Evolutionary conservation across 2,888 invertebrate genomes (phyloP), one percentile per base, ranked within the genome.

Genomic region (Troides aeacus): DNA sequence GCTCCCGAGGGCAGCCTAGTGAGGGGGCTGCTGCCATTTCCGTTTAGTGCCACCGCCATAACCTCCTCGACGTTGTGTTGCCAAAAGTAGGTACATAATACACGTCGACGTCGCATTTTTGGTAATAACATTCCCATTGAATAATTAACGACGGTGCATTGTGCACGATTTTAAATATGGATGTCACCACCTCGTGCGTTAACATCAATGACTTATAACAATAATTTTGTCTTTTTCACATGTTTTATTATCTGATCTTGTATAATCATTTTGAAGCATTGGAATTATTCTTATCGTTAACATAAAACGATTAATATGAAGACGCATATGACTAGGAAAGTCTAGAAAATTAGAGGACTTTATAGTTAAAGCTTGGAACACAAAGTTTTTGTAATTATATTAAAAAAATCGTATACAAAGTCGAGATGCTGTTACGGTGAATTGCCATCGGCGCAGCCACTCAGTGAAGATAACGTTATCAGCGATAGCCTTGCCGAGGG

Each of bases 381-480:
- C 12, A 10, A 23, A 23, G 15, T 5, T 58, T 58, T 4, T 23
- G n/a, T 8, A 58, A 58, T 23, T 58, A 58, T 23, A 23, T 58
- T 15, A 15, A 58, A 58, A 53, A 69, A 59, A 56, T 30, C 65
- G 68, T 71, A 57, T 62, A 15, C 42, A 57, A 64, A 65, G 64
- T 64, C 69, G 61, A 73, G 74, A 77, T 73, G 75, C 73, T 77
- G 75, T 75, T 74, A 74, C 73, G 72, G 69, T 72, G 76, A 74
- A 72, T 73, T 74, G 78, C 77, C 78, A 76, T 76, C 75, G 71
- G 69, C 73, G 75, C 76, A 70, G 76, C 78, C 78, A 70, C 71
- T 80, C 78, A 76, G 79, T 75, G 77, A 80, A 88, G 90, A 90
- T 92, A 92, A 89, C 87, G 86, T 87, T 90, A 92, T 91, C 91